Evolutionary conservation across 2,113 vertebrate species (phyloP), one percentile per base, ranked within the genome.

Genomic region (Dolichotis patagonum): DNA sequence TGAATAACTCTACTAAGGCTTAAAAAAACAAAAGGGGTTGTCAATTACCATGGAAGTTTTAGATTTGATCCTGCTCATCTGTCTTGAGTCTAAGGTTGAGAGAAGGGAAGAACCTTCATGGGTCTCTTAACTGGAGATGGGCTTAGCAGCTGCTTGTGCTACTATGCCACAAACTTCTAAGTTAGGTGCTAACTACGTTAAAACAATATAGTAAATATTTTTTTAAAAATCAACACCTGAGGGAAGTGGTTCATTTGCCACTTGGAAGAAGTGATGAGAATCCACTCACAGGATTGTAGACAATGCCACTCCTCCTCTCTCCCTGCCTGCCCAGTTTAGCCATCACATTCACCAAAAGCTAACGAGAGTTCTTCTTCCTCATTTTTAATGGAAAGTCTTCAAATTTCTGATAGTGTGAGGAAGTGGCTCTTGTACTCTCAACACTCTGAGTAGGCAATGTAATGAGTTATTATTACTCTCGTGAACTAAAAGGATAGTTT

Each of bases 351-450:
- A 94, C 88, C n/a, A 91, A 93, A 95, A 58, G 77, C 88, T 88
- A 63, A 56, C 35, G 30, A 75, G 54, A 78, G 93, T 85, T 95
- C 95, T 97, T 91, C 98, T 98, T 98, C 98, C 97, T 96, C 98
- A 97, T 96, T 97, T 96, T 96, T 91, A 89, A 95, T 95, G 97
- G 98, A 94, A 96, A 96, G 95, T 93, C 97, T 97, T 97, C 85
- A 96, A 80, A 95, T 94, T 96, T 97, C 90, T 96, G 85, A 69
- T 78, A 22, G 85, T 43, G 30, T 63, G 86, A 80, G 98, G 98
- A 98, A 97, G 96, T 96, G 67, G 92, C 69, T 67, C 95, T 58
- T 65, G 78, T 35, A 75, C 62, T 65, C 67, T 95, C 81, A 46
- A 78, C 81, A 85, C 91, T 93, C 62, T 80, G 84, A 58, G 84